Evolutionary conservation across 1,140 invertebrate genomes (phyloP).

Genomic region (Anthonomus grandis): DNA sequence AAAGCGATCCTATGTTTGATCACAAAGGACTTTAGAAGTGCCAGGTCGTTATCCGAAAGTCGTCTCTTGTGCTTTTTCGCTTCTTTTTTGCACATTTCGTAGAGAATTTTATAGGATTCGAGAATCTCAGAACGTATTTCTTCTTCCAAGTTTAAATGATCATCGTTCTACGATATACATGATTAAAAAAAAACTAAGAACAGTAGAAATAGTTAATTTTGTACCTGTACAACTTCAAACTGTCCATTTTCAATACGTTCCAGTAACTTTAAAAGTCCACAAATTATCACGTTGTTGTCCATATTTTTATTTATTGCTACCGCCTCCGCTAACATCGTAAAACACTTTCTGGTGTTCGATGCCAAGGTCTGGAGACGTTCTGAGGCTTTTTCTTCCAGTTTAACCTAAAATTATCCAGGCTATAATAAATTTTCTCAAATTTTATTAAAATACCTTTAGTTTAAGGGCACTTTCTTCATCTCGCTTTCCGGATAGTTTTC

Average conservation of each 20-base stretch:
- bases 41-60: conserved; percentile 25
- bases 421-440: neutral
- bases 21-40: conserved; percentile 35
- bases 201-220: too few relatives aligned
- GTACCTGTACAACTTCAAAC: conserved; percentile 24
- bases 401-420: conserved; percentile 12
- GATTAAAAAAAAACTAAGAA: too few relatives aligned
- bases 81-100: conserved; percentile 34
- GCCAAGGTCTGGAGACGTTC: conserved; percentile 16
- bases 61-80: conserved; percentile 24
- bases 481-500: neutral
- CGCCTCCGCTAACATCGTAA: conserved; percentile 20
- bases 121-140: conserved; percentile 37
- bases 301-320: conserved; percentile 18
- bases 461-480: neutral
- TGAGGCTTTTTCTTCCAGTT: neutral
- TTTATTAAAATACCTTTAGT: neutral
- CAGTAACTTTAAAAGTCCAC: conserved; percentile 37
- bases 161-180: conserved; percentile 33
- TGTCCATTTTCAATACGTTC: conserved; percentile 41
- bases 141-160: conserved; percentile 37
- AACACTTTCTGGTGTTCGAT: conserved; percentile 18
- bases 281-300: conserved; percentile 37
- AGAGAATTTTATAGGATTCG: conserved; percentile 34
- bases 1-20: conserved; percentile 38